Conservation (phyloP, 1,140 invertebrate genomes). For the Ctenoplectra terminalis region DNA sequence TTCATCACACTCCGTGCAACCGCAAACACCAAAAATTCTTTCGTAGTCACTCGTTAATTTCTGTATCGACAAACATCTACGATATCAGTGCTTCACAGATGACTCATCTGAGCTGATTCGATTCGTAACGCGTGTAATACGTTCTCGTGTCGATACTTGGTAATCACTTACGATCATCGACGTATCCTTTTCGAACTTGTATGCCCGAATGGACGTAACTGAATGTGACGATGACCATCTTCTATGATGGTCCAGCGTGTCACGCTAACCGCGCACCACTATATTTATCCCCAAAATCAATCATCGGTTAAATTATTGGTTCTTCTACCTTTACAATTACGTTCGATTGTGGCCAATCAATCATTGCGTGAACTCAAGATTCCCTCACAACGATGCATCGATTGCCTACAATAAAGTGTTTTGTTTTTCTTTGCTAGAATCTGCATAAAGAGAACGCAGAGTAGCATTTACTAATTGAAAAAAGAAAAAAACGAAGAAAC, state of each 20-base stretch:
- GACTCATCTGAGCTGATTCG: too few relatives aligned
- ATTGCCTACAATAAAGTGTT: too few relatives aligned
- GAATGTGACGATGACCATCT: constrained; percentile 60
- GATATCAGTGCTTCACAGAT: neutral
- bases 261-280: constrained; percentile 18
- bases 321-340: constrained; percentile 19
- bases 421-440: neutral
- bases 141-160: neutral
- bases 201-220: constrained; percentile 54
- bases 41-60: neutral
- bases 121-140: neutral
- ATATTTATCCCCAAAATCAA: constrained; percentile 54
- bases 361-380: constrained; percentile 15
- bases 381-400: too few relatives aligned
- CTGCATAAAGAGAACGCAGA: neutral
- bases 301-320: constrained; percentile 52
- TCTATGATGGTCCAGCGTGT: constrained; percentile 59
- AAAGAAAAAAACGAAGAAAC: too few relatives aligned
- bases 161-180: neutral
- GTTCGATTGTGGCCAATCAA: constrained; percentile 37
- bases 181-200: neutral
- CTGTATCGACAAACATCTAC: neutral
- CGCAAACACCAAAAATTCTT: neutral
- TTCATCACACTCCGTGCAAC: neutral
- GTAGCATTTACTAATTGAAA: neutral